Evolutionary conservation across 1,140 invertebrate genomes (phyloP), one percentile per base, ranked within the genome.

Genomic region (Eriocheir sinensis): DNA sequence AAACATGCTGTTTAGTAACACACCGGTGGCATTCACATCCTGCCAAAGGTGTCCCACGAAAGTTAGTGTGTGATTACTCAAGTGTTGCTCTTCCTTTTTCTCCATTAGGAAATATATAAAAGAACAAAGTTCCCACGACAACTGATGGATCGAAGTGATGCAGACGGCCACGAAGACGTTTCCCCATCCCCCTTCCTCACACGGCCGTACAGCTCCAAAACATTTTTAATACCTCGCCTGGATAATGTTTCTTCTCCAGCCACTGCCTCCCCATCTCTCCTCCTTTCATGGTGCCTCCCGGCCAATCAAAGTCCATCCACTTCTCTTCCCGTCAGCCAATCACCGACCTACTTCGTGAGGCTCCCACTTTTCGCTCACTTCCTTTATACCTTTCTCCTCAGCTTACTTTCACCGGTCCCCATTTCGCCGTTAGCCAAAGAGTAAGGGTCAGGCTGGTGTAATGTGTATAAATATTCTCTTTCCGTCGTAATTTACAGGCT

Each of bases 301-400:
- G 60, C 60, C 60, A 72, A 72, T 72, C 60, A 72, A 72, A 72
- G 0, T 4, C 60, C 60, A n/a, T 72, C 60, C 60, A 6, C 60
- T 21, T 8, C 27, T 72, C 4, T 4, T n/a, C 60, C n/a, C 60
- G 6, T 72, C 60, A 72, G 21, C 60, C 60, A 72, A 72, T 72
- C 60, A 72, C 60, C 60, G 60, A 72, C 60, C 60, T 72, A 72
- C 60, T 72, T 72, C 60, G 60, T 72, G 60, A 72, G 60, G 60
- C 60, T 72, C 60, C 60, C 60, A 72, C 60, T 72, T 72, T 72
- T 72, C 60, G 60, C 60, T 72, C 60, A 72, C 60, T 72, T 72
- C 60, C 60, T 72, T 72, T n/a, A 72, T 72, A 72, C 60, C 60
- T 72, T 72, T 72, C 60, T 72, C 60, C 60, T 72, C 60, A 72